Conservation (phyloP, 2,888 invertebrate genomes). For the Elegia similella region DNA sequence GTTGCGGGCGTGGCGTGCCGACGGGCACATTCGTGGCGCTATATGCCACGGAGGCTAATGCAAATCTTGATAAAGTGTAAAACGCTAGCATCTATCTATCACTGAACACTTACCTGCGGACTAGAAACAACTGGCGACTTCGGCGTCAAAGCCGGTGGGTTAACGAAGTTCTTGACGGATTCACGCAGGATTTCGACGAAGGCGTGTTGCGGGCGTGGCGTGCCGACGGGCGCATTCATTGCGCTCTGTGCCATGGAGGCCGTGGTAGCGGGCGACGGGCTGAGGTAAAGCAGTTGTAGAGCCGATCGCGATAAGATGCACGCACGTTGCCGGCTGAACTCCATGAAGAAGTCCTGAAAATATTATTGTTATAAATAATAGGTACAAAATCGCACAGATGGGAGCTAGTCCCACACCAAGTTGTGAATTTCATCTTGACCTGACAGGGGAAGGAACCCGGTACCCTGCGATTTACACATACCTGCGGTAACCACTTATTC, state of each 20-base stretch:
- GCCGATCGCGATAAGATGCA: constrained; percentile 96
- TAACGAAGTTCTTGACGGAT: constrained; percentile 92
- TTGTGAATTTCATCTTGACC: too few species aligned
- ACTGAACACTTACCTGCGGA: constrained; percentile 78
- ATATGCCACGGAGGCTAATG: too few species aligned
- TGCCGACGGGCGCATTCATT: constrained; percentile 46
- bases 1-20: constrained; percentile 55
- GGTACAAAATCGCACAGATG: too few species aligned
- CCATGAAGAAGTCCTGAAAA: constrained; percentile 94
- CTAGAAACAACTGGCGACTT: constrained; percentile 86
- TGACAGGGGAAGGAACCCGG: too few species aligned
- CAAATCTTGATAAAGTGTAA: too few species aligned
- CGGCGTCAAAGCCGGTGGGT: constrained; percentile 92
- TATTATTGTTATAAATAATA: too few species aligned
- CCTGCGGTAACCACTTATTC: too few species aligned
- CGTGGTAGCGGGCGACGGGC: constrained; percentile 63
- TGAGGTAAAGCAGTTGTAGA: constrained; percentile 90
- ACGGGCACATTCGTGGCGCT: too few species aligned
- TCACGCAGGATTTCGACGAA: constrained; percentile 92
- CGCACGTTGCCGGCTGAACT: constrained; percentile 93
- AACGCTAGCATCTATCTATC: neutral
- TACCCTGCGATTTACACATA: too few species aligned
- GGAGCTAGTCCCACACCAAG: too few species aligned
- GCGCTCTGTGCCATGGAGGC: constrained; percentile 55
- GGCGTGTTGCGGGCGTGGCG: constrained; percentile 63